A percentile compares a stretch with the other conserved stretches of the same genome.
Evolutionary conservation across 2,113 vertebrate genomes (phyloP).

Genomic region (Cacatua alba): DNA sequence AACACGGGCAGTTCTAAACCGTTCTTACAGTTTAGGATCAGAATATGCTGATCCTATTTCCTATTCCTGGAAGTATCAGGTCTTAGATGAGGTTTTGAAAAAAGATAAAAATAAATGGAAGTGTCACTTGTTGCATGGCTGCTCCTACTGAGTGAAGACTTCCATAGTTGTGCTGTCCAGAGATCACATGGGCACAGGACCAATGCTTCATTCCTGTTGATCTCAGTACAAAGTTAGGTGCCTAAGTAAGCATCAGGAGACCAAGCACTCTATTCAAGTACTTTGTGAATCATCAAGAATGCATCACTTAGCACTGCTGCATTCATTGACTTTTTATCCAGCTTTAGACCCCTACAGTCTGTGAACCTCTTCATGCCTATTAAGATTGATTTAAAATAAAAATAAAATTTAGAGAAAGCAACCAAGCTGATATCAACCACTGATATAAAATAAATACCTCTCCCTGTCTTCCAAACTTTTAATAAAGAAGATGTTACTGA

Average conservation of each 20-base stretch:
- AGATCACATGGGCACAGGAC: neutral
- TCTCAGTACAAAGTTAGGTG: neutral
- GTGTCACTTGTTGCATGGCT: neutral
- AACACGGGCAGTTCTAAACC: accelerated
- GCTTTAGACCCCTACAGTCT: neutral
- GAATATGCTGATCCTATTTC: neutral
- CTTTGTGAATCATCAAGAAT: neutral
- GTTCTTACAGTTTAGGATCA: neutral
- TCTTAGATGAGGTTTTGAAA: neutral
- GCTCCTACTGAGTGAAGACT: neutral
- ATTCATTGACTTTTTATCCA: neutral
- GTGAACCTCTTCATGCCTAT: neutral
- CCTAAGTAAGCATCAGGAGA: neutral
- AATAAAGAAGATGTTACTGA: neutral
- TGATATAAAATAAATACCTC: neutral
- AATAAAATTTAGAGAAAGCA: neutral
- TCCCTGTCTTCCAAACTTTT: neutral
- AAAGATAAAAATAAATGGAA: neutral
- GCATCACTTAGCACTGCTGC: neutral
- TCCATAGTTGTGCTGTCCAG: neutral
- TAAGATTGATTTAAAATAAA: neutral
- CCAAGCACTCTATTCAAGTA: neutral
- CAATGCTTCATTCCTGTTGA: neutral
- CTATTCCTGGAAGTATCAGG: neutral
- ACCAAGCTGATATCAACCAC: neutral